phyloP scores from a whole-genome alignment of 2,888 invertebrate genomes.

The Lepeophtheirus nordmannii region DNA sequence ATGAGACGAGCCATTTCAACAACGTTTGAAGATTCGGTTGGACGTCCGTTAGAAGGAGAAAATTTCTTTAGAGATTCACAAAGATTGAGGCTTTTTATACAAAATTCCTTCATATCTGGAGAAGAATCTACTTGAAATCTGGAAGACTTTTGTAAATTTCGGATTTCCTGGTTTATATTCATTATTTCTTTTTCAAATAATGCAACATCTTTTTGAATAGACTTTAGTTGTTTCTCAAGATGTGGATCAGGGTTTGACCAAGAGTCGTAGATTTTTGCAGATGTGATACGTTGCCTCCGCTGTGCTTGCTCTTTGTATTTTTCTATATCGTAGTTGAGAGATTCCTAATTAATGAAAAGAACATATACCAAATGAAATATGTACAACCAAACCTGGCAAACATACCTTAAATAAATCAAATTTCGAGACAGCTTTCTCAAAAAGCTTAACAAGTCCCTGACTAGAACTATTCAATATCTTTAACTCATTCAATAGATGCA shows the following conservation, averaged over 20 bases:
- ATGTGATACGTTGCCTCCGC: conserved; percentile 12
- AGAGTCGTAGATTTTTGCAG: conserved; percentile 14
- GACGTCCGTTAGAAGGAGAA: not conserved
- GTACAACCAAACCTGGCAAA: no score
- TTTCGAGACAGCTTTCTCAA: not conserved
- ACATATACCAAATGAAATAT: not conserved
- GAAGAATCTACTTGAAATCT: not conserved
- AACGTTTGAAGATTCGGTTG: not conserved
- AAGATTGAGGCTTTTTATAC: not conserved
- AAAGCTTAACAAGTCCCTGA: not conserved
- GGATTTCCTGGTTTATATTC: not conserved
- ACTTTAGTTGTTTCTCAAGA: not conserved
- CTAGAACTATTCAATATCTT: not conserved
- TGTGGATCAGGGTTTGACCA: conserved; percentile 15
- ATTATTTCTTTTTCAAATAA: not conserved
- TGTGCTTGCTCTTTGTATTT: conserved; percentile 19
- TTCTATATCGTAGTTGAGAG: conserved; percentile 2
- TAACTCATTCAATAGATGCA: not conserved
- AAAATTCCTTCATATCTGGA: not conserved
- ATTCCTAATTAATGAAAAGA: not conserved
- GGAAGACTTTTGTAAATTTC: not conserved
- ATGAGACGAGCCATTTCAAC: conserved; percentile 4
- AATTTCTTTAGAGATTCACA: not conserved
- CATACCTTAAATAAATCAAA: conserved; percentile 5
- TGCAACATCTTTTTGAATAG: not conserved